Evolutionary conservation across 2,888 invertebrate species (phyloP), one percentile per base, ranked within the genome.

Genomic region (Aspidiotus rigidus): DNA sequence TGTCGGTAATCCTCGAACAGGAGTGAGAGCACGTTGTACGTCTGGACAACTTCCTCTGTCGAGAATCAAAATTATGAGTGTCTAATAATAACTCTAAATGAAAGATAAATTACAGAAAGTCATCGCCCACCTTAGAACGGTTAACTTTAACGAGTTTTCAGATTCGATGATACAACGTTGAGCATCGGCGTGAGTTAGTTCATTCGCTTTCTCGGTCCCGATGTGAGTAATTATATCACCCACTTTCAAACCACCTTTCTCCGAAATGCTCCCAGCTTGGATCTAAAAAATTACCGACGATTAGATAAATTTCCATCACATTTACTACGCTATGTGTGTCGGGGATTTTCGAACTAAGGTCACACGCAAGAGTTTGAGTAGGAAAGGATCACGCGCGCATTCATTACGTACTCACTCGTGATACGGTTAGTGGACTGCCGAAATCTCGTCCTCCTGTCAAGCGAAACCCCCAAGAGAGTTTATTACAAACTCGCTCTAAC

Each of bases 181-280:
- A 2, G 90, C 90, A 74, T 87, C 86, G 56, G 86, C 86, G 76
- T 93, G 93, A 10, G 86, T 83, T 78, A 93, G 79, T 56, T 82
- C 81, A 64, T 83, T 82, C 9, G 89, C 84, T 61, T 85, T 81
- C 53, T 81, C 80, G 71, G 87, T 86, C 77, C 89, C 89, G 73
- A 96, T 85, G 73, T 85, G 83, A 53, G 90, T 82, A 73, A 97
- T 83, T 53, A 87, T 81, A 80, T 97, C 96, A n/a, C 93, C 93
- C 13, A 88, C 84, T 76, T 84, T 83, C 39, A 97, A 79, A 0
- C 94, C 95, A 71, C 87, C 87, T 73, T 84, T 80, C 76, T 92
- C 89, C 0, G 95, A 93, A 54, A 93, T 82, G 73, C 93, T 87
- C 69, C 85, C 86, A 71, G 88, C 87, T 49, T 84, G 80, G 16